Base-by-base conservation (phyloP, 2,113 vertebrate genomes). In the Ornithorhynchus anatinus region DNA sequence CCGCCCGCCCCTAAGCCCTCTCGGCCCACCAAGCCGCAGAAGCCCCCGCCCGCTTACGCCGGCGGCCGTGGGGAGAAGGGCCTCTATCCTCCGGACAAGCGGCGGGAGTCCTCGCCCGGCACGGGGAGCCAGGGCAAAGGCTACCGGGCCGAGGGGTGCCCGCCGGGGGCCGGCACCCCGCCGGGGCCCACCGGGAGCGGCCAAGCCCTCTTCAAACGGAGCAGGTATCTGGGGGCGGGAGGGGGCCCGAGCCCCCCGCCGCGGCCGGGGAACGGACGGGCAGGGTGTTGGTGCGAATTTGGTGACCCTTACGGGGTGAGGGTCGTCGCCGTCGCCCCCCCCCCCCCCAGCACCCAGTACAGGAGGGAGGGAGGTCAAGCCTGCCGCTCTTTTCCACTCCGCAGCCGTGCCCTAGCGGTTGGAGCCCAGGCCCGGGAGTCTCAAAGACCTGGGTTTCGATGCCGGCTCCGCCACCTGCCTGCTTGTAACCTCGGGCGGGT, bases 141-240 rank as follows among this genome's bases (percentile, higher is more conserved):
- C 56, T 95, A 95, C 89, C 86, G 88, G 56, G 93, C 93, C 0
- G 94, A 92, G 83, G 89, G 94, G 3, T 96, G 95, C 69, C 92
- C 89, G 3, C 87, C 92, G 6, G 92, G 95, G 9, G 90, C 92
- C 56, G 90, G 84, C 13, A 91, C 92, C n/a, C 72, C 88, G 4
- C 68, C 82, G 0, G 51, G 71, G 19, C 53, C 77, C 51, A 68
- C 72, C 0, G 63, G 69, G 51, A 81, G 75, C 36, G 63, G 65
- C 42, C 71, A 56, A 1, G 79, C 85, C 39, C 79, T 53, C 3
- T 63, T 75, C 1, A 79, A 72, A 51, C 90, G 89, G 38, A 25
- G 80, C 47, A 89, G 91, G 91, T 92, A 73, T 69, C 75, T 5
- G 8, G 6, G 13, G 15, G 0, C 4, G 5, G n/a, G n/a, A 3